Evolutionary conservation across 2,888 invertebrate genomes (phyloP), one percentile per base, ranked within the genome.

Genomic region (Thera obeliscata): DNA sequence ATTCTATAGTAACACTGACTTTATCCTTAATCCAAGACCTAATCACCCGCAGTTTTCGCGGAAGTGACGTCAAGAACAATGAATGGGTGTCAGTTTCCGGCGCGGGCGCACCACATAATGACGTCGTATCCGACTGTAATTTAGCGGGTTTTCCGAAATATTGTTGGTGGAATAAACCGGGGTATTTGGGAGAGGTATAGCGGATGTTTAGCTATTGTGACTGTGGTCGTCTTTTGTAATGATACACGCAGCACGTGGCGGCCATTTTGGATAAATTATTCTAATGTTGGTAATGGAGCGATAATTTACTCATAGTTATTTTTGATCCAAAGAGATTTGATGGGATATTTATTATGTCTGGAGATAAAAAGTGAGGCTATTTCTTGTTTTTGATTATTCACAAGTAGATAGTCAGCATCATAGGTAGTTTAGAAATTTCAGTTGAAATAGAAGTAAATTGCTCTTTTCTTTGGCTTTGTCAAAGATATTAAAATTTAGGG

Each of bases 51-150:
- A 74, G 76, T 63, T 64, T 67, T 65, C 70, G 43, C 67, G 90
- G 90, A 89, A 81, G 85, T 83, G 81, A 84, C 84, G 85, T 81
- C 74, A 72, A 62, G 77, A 81, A 81, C 87, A 85, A 90, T 89
- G 77, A 81, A 91, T 90, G 86, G 69, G 83, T 76, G 73, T 76
- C 81, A 78, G 75, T 79, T 78, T 89, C 90, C 90, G 90, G 83
- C 86, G 88, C 87, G 78, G 80, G 86, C 87, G 87, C 86, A 89
- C 74, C 71, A 76, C 72, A 81, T 86, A 89, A 90, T 87, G 90
- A 87, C 81, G 84, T 81, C 81, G 84, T 82, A 84, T 90, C 90
- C 90, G 90, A 81, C 84, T 81, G 85, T 85, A 81, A 89, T 91
- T 88, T 86, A 82, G 79, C 78, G 76, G 85, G 74, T 82, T 80